Evolutionary conservation across 2,888 invertebrate species (phyloP), one percentile per base, ranked within the genome.

Genomic region (Gisinianus flammeolus): DNA sequence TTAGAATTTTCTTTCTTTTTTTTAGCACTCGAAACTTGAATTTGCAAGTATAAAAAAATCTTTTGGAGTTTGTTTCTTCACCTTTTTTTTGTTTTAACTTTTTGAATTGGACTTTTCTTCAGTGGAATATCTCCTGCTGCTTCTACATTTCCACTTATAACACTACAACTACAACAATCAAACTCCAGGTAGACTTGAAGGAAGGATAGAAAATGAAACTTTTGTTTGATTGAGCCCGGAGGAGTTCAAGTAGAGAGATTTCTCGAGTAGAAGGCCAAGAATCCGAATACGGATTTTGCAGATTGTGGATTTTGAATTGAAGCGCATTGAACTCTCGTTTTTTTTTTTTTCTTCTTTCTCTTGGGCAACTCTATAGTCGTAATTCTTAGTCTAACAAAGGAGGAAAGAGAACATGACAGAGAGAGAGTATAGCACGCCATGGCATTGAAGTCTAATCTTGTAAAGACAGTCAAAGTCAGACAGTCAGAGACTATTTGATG

Each of bases 221-320:
- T 70, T 70, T 62, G 62, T 62, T 62, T 70, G 70, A 70, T 70
- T 70, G 70, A 70, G 35, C 70, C 70, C 70, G 28, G 6, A 54
- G 70, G 70, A 70, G 70, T 54, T 44, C 6, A 19, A 44, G 44
- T 44, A 12, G 12, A 2, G 44, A 44, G 44, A n/a, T n/a, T n/a
- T 6, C 44, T 44, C 19, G 44, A 44, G 44, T 44, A 44, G 16
- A 44, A 44, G 1, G 16, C 19, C 35, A 35, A 8, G 35, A 8
- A 35, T 35, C 16, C 8, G 19, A 4, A 44, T 2, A 44, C 44
- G 19, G 44, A 44, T 2, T 6, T 44, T 4, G 44, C 12, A 6
- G 44, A 44, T 44, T 12, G 44, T 44, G 16, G 44, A 44, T 19
- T 44, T 44, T 44, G 44, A 44, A 44, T 44, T 44, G 44, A 44